phyloP scores from a whole-genome alignment of 2,113 vertebrate genomes.

The Notothenia rossii region DNA sequence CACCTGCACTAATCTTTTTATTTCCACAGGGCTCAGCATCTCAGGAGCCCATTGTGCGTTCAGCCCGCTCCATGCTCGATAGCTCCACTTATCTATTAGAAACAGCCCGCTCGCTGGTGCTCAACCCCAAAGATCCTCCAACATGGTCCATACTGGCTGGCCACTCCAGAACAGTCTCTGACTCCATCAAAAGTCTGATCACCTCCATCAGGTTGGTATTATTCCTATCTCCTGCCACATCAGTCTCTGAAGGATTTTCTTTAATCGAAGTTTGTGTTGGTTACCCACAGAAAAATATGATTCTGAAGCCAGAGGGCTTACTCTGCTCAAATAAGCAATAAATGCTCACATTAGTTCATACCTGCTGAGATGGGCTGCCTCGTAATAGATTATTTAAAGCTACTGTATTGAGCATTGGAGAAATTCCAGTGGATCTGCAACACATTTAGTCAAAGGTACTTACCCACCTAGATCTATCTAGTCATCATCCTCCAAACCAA shows the following conservation, averaged over 20 bases:
- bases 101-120: conserved; percentile 93
- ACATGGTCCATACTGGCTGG: conserved; percentile 97
- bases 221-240: conserved; percentile 9
- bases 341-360: conserved; percentile 47
- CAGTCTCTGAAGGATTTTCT: conserved; percentile 37
- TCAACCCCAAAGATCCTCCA: conserved; percentile 98
- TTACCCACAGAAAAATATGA: conserved; percentile 17
- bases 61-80: conserved; percentile 96
- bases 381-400: conserved; percentile 19
- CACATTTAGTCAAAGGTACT: conserved; percentile 25
- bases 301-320: conserved; percentile 27
- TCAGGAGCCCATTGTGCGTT: conserved; percentile 95
- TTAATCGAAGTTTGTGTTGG: conserved; percentile 2
- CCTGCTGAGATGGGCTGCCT: conserved; percentile 23
- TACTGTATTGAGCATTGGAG: no score
- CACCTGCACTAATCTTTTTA: conserved; percentile 26
- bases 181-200: conserved; percentile 99
- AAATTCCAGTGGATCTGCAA: background rate
- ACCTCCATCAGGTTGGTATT: conserved; percentile 94
- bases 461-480: conserved; percentile 6
- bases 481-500: conserved; percentile 14
- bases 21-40: conserved; percentile 90
- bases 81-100: conserved; percentile 94
- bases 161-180: conserved; percentile 96
- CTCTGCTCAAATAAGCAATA: conserved; percentile 31